Base-by-base conservation (phyloP, 2,797 vertebrate genomes). In the Liasis olivaceus region DNA sequence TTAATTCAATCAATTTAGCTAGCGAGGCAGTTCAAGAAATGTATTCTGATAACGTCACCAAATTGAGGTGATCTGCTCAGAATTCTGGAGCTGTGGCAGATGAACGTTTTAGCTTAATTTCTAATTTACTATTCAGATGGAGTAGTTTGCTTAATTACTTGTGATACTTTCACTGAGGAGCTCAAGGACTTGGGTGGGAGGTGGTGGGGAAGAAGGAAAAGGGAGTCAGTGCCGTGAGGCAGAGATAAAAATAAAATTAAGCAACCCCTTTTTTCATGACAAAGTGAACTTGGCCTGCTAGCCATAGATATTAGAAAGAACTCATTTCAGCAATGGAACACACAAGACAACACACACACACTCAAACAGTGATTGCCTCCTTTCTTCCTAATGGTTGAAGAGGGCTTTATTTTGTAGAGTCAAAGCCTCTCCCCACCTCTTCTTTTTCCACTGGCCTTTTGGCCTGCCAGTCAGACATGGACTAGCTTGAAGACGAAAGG, bases 1-100 rank as follows among this genome's bases (percentile, higher is more conserved):
- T 97, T 97, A 97, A 98, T 98, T 98, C 98, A 98, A 98, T 98
- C 98, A 98, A 98, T 97, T 96, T 96, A 94, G 95, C 97, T 97
- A 98, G 96, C 95, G 97, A 98, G 97, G 97, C 97, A 96, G 92
- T 88, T 93, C 42, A 88, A 81, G 85, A 89, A 63, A 85, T 31
- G 3, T 72, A 95, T 96, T 96, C 94, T 54, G 89, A 77, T 90
- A 93, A 93, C 84, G 66, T 84, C 94, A 94, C 88, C 26, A 64
- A 93, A 95, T 84, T 94, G 91, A 96, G 88, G 96, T 94, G 93
- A 95, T 93, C 93, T 95, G 92, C 88, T 85, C 91, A 93, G 91
- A 94, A 96, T 93, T 96, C 95, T 92, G 77, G 93, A 64, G 93
- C 93, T 88, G 63, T 66, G 59, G 2, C 17, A 51, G 94, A 95